These are phyloP conservation scores for Polyploca ridens DNA, from an alignment of 2,888 invertebrate genomes.

Conservation along the genomic window DNA sequence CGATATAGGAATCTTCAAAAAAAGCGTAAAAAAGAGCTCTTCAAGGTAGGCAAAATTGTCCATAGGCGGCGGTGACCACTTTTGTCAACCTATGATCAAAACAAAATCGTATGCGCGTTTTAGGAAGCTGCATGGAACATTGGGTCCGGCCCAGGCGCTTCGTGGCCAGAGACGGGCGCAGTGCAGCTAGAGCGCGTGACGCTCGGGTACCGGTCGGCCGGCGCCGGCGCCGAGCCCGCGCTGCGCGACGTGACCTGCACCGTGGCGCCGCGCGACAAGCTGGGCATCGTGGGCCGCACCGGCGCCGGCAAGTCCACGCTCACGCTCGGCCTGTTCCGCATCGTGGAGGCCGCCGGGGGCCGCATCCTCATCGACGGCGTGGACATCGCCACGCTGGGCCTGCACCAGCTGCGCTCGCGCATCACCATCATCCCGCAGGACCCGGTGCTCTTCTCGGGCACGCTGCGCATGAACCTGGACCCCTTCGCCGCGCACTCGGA, in stretches of 20 bases:
- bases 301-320: conserved; percentile 97
- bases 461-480: conserved; percentile 95
- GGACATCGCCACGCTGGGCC: conserved; percentile 91
- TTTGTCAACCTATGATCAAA: too few species aligned
- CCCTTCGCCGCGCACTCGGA: conserved; percentile 93
- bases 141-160: conserved; percentile 78
- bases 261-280: conserved; percentile 93
- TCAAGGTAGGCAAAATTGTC: too few species aligned
- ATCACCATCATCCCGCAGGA: conserved; percentile 96
- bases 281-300: conserved; percentile 95
- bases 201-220: conserved; percentile 90
- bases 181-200: conserved; percentile 92
- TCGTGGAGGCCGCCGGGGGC: conserved; percentile 93
- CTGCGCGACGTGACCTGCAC: conserved; percentile 91
- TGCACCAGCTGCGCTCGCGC: conserved; percentile 93
- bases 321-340: conserved; percentile 93
- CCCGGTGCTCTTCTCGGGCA: conserved; percentile 97
- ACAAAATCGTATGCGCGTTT: neutral
- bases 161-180: conserved; percentile 93
- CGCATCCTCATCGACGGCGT: conserved; percentile 93
- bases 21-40: too few species aligned
- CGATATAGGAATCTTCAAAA: too few species aligned
- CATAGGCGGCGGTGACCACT: too few species aligned
- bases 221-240: conserved; percentile 86
- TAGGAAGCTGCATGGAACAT: conserved; percentile 3